Percentiles rank a stretch among this genome's conserved stretches.
phyloP scores from a whole-genome alignment of 2,797 vertebrate genomes.

The Notamacropus eugenii region DNA sequence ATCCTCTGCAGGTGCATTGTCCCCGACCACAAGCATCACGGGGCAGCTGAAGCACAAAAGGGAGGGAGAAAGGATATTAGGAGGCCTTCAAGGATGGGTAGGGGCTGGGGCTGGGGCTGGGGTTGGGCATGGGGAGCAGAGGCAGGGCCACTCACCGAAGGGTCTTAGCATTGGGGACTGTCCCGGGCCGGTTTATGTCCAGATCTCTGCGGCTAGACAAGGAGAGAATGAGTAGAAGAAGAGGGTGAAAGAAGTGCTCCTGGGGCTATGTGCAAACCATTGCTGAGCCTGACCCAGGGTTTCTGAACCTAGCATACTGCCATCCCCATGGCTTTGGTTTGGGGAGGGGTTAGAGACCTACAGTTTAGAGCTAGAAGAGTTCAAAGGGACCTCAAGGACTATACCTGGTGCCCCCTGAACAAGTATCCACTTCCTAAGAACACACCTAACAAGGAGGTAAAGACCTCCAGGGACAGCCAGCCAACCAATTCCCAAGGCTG shows the following conservation, averaged over 20 bases:
- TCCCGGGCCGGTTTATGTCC: conserved; percentile 96
- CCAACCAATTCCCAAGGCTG: background rate
- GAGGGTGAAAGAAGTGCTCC: background rate
- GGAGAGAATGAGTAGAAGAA: conserved; percentile 15
- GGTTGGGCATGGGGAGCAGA: background rate
- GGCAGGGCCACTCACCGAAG: conserved; percentile 87
- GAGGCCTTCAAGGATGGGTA: background rate
- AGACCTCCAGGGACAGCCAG: too few relatives aligned
- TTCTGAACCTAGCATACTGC: background rate
- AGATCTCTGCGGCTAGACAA: conserved; percentile 93
- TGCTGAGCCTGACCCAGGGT: background rate
- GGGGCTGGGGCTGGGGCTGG: background rate
- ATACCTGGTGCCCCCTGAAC: background rate
- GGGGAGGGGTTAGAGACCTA: background rate
- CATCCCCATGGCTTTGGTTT: background rate
- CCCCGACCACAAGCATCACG: conserved; percentile 97
- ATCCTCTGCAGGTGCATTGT: conserved; percentile 95
- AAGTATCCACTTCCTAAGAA: background rate
- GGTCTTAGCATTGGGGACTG: conserved; percentile 93
- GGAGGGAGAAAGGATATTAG: conserved; percentile 8
- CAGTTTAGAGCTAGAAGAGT: background rate
- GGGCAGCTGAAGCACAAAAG: conserved; percentile 89
- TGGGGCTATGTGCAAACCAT: rapidly evolving
- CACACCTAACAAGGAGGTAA: background rate
- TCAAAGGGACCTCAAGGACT: background rate